Evolutionary conservation across 2,113 vertebrate genomes (phyloP), one percentile per base, ranked within the genome.

Genomic region (Pseudolaguvia tuberculata): DNA sequence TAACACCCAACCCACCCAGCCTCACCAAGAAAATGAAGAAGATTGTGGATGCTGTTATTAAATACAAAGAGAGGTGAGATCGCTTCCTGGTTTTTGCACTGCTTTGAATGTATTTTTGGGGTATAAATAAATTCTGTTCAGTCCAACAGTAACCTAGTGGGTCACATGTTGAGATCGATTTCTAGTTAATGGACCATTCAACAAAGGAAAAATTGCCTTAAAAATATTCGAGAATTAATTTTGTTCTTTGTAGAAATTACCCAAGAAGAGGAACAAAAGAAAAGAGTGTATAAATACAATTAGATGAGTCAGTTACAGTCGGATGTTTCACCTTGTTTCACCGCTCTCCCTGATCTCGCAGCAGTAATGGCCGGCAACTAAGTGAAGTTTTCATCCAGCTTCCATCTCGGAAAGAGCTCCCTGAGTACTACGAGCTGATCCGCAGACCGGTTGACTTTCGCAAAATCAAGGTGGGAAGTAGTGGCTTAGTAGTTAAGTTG

Each of bases 11-110:
- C 84, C 96, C 96, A 0, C 91, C 91, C 0, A 91, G 92, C 63
- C 94, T 98, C 82, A 97, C 96, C 67, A 95, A 95, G 80, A 98
- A 98, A 78, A 98, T 98, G 96, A 93, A 94, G 89, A 98, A 98
- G 85, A 94, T 92, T 0, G 94, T 98, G 0, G 96, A 97, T 0
- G 94, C 96, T 0, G 96, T 98, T 50, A 95, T 98, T 85, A 97
- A 97, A 80, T 98, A 98, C 57, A 98, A 96, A 80, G 96, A 98
- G 80, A 94, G 95, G 96, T 98, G 82, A 90, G 88, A 8, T 15
- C 13, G 15, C 13, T 51, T 73, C 5, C 27, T 0, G 14, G 50
- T 69, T 23, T n/a, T n/a, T 31, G 42, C 21, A 3, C 35, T 56
- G 25, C 3, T 35, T 35, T 21, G 57, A 6, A 35, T 35, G n/a